phyloP scores from a whole-genome alignment of 2,888 invertebrate species.

The Lordiphosa fenestrarum region DNA sequence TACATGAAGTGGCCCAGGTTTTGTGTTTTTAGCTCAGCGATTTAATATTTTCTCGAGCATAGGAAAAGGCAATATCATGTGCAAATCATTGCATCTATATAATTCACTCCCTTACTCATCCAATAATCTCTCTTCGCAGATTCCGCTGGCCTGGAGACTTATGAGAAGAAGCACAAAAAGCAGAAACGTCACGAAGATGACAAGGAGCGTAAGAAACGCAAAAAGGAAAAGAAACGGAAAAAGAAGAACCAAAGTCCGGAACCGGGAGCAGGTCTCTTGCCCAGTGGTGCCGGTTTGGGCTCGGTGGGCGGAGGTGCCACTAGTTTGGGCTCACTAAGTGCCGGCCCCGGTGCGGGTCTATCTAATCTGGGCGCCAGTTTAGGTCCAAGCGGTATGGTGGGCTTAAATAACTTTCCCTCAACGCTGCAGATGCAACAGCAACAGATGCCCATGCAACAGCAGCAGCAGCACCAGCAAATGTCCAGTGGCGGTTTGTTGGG shows the following conservation, averaged over 20 bases:
- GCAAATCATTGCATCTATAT: no score
- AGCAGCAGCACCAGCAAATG: slow-evolving; percentile 59
- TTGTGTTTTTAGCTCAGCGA: no score
- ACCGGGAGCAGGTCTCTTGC: slow-evolving; percentile 77
- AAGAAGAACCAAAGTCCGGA: slow-evolving; percentile 96
- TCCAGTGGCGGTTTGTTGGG: slow-evolving; percentile 58
- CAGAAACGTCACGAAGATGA: slow-evolving; percentile 96
- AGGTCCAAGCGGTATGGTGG: slow-evolving; percentile 43
- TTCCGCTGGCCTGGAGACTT: slow-evolving; percentile 87
- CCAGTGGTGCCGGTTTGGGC: slow-evolving; percentile 33
- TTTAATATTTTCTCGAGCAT: no score
- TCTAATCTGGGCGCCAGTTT: slow-evolving; percentile 49
- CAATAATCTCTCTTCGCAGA: slow-evolving; percentile 77
- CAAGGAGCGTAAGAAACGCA: slow-evolving; percentile 94
- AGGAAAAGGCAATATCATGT: no score
- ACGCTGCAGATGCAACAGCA: slow-evolving; percentile 64
- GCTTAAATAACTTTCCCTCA: slow-evolving; percentile 60
- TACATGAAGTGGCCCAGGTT: no score
- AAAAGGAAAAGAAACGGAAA: slow-evolving; percentile 97
- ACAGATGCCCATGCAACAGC: slow-evolving; percentile 61
- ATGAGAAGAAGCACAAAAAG: slow-evolving; percentile 97
- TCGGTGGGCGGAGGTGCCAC: slow-evolving; percentile 41
- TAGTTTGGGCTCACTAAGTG: slow-evolving; percentile 28
- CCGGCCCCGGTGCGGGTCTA: slow-evolving; percentile 32
- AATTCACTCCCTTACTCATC: neutral